Evolutionary conservation across 2,888 invertebrate genomes (phyloP).

Genomic region (Noctuana brunneofusca): DNA sequence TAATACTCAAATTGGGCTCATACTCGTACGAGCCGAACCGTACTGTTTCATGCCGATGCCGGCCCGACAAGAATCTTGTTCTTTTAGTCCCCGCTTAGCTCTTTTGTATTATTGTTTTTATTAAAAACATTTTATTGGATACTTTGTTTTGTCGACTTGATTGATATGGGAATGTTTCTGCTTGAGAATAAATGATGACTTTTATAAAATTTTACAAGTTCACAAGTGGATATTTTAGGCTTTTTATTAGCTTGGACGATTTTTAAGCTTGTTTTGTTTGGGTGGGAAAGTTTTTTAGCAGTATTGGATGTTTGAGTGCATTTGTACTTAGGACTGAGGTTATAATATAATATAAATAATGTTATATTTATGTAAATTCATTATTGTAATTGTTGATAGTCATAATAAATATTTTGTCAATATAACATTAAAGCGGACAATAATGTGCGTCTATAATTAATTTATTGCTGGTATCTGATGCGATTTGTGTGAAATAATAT

Average conservation of each 20-base stretch:
- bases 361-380: constrained; percentile 6
- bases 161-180: constrained; percentile 69
- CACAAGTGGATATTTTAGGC: constrained; percentile 22
- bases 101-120: constrained; percentile 68
- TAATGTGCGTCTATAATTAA: constrained; percentile 28
- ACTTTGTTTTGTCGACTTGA: constrained; percentile 62
- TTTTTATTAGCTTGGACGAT: constrained; percentile 12
- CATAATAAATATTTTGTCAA: constrained; percentile 20
- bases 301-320: neutral
- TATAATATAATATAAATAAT: constrained; percentile 6
- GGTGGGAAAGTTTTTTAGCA: neutral
- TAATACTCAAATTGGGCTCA: constrained; percentile 59
- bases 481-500: constrained; percentile 27
- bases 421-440: constrained; percentile 16
- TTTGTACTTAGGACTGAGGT: neutral
- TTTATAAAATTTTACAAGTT: constrained; percentile 34
- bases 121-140: constrained; percentile 59
- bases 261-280: constrained; percentile 6
- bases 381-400: constrained; percentile 18
- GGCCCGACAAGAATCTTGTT: constrained; percentile 57
- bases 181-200: constrained; percentile 40
- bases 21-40: too few relatives aligned
- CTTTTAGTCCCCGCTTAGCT: constrained; percentile 50
- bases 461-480: constrained; percentile 32
- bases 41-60: constrained; percentile 45